A percentile compares a stretch with the other conserved stretches of the same genome.
These are phyloP conservation scores for Rissa tridactyla DNA, from an alignment of 2,113 vertebrate species.

Conservation along the genomic window DNA sequence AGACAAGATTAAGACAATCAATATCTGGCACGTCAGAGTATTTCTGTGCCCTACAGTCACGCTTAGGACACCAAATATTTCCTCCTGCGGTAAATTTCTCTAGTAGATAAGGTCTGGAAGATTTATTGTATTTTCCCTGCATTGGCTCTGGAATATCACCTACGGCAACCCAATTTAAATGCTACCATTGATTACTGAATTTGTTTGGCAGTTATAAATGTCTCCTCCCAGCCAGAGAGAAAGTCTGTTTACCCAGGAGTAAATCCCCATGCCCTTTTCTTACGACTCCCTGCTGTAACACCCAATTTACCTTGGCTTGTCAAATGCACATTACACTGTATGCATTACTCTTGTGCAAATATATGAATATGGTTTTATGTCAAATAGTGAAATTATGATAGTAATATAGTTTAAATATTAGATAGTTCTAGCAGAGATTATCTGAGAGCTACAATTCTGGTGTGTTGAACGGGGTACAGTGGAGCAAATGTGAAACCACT, in stretches of 20 bases:
- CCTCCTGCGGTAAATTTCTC: background rate
- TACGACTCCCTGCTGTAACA: background rate
- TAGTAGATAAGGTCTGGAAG: background rate
- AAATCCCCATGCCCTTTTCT: background rate
- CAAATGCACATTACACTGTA: background rate
- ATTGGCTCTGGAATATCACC: background rate
- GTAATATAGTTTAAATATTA: background rate
- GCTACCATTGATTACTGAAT: background rate
- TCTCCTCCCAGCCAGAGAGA: background rate
- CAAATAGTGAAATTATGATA: background rate
- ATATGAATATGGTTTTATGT: background rate
- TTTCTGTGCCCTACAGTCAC: background rate
- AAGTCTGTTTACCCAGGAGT: background rate
- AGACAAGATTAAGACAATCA: background rate
- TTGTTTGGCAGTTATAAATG: background rate
- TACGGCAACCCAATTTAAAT: background rate
- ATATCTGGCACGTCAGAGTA: background rate
- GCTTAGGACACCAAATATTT: background rate
- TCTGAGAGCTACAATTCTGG: background rate
- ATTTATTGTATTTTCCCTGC: background rate
- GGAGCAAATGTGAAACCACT: background rate
- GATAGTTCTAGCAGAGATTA: background rate
- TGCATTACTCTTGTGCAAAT: slow-evolving; percentile 12
- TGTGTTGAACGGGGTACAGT: background rate
- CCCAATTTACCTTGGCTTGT: background rate